Conservation (phyloP, 2,888 invertebrate genomes). For the Scelioninae gen. 1 region DNA sequence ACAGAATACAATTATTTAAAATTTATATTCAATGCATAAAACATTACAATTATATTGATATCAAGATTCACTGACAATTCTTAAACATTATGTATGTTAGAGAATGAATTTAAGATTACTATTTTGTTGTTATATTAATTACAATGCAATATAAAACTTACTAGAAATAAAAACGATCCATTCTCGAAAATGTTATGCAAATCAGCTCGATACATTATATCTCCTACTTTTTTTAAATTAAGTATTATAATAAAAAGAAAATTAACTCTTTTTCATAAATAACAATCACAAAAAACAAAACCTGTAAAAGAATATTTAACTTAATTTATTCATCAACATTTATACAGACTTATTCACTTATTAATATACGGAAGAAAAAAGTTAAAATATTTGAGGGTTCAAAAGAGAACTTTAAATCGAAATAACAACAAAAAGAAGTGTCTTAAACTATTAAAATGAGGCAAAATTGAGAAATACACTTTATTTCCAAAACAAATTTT, state of each 20-base stretch:
- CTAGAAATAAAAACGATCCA: not conserved
- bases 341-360: too few species aligned
- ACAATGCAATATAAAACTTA: not conserved
- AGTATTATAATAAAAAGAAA: too few species aligned
- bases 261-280: too few species aligned
- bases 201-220: not conserved
- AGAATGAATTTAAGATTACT: not conserved
- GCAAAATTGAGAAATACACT: slow-evolving; percentile 5
- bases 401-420: not conserved
- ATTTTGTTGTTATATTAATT: not conserved
- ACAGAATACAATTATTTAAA: too few species aligned
- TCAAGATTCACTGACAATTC: not conserved
- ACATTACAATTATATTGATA: not conserved
- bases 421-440: not conserved
- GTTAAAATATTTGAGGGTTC: too few species aligned
- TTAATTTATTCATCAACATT: too few species aligned
- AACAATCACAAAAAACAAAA: too few species aligned
- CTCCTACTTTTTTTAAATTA: not conserved
- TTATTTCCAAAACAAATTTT: not conserved
- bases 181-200: not conserved
- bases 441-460: not conserved
- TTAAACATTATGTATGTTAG: slow-evolving; percentile 2
- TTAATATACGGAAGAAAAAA: too few species aligned
- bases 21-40: too few species aligned
- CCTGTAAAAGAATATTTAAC: too few species aligned